Base-by-base conservation (phyloP, 2,888 invertebrate species). In the Chrysomela aeneicollis region DNA sequence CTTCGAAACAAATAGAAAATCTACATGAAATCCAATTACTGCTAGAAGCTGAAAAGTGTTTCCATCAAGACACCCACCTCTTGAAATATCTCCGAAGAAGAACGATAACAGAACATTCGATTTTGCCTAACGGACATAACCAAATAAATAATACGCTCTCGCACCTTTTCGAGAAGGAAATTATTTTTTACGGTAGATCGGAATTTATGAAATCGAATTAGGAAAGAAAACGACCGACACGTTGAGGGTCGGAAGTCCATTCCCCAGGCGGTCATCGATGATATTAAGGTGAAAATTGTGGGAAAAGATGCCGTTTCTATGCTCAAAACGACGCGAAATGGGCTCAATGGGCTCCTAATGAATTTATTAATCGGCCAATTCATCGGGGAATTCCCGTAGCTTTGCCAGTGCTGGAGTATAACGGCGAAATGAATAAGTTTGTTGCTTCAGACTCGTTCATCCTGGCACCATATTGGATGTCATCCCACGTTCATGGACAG, bases 251-350 rank as follows among this genome's bases (percentile, higher is more conserved):
- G 72, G 69, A 71, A 71, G 73, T 68, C 67, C 67, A 60, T 59
- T 76, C 74, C 74, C 74, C 50, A 54, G 73, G 64, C 72, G 74
- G 73, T 71, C 74, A 76, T 76, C 72, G 72, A 70, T 71, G 72
- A 74, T 71, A 74, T 76, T 73, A 70, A 69, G 67, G 67, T 71
- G 66, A 74, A 75, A 75, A 76, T 70, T 70, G 70, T 68, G 71
- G 64, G 70, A 67, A 70, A 75, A 74, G 71, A 71, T 71, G 71
- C 72, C 67, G 73, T 73, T 72, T 71, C 71, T 62, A 68, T 63
- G 37, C 59, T 21, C 42, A 62, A 69, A 71, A 74, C 61, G 55
- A n/a, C n/a, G 46, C 10, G 6, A 8, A 18, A 26, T 6, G 55
- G 9, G 55, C 55, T 15, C n/a, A 42, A 55, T 15, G 42, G 42